Base-by-base conservation (phyloP, 1,140 invertebrate species). In the Drosophila ohnishii region DNA sequence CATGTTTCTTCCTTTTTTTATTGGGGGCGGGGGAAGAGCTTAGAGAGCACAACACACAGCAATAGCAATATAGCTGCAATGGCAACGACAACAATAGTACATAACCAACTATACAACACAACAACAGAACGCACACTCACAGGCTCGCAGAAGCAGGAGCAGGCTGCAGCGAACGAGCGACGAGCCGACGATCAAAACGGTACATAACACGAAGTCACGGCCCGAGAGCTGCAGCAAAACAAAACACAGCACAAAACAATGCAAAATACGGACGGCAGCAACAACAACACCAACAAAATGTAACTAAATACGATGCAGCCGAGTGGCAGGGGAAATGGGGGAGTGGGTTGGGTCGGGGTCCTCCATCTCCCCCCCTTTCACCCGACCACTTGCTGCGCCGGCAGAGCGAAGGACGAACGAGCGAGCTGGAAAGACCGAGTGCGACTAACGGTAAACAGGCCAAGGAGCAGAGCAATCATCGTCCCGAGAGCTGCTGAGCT, bases 191-290 rank as follows among this genome's bases (percentile, higher is more conserved):
- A 89, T 88, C 84, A 88, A 79, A 86, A 83, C 70, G 72, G 83
- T 87, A 83, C 53, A 87, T 87, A 88, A 79, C 79, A 83, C 83
- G 83, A 87, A 88, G 80, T 79, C 85, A 84, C 69, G 85, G 80
- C 73, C 77, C 84, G 85, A 89, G 76, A 86, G 83, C 84, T 83
- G 81, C 81, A 85, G 81, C 83, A 86, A 89, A 89, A 88, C 85
- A 88, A 88, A 88, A 88, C 85, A 88, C 85, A 88, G 85, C 84
- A 88, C 84, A 88, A 88, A 88, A 88, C 84, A 88, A 88, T 89
- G 84, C 84, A 88, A 84, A 85, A 86, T 86, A 85, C 82, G 77
- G 50, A 85, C 78, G 77, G 50, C 67, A 78, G 70, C 66, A 76
- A 63, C 59, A 80, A 65, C 60, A 65, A 51, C 75, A 72, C 42